Evolutionary conservation across 2,888 invertebrate species (phyloP).

Genomic region (Drosophila greeni): DNA sequence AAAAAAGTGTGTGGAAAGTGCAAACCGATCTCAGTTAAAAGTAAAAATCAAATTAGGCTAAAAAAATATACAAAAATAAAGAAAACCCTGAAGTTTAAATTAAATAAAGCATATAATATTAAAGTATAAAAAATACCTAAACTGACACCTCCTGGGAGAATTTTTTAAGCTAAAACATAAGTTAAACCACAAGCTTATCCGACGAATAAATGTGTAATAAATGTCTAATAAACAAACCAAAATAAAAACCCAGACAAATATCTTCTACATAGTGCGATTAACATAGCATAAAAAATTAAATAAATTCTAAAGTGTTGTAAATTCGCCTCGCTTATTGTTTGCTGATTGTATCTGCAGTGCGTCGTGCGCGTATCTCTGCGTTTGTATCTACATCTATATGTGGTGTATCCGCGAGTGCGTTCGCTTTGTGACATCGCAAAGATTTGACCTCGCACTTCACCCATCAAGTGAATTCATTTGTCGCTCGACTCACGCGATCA

Average conservation of each 20-base stretch:
- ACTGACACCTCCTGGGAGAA: no score
- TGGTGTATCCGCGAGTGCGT: slow-evolving; percentile 41
- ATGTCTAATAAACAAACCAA: neutral
- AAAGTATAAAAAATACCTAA: neutral
- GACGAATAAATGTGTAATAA: neutral
- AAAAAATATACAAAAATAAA: neutral
- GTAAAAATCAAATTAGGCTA: neutral
- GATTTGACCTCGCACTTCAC: slow-evolving; percentile 76
- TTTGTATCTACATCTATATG: slow-evolving; percentile 25
- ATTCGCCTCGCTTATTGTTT: slow-evolving; percentile 31
- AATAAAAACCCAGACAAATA: neutral
- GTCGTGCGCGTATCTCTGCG: slow-evolving; percentile 36
- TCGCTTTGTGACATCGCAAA: slow-evolving; percentile 66
- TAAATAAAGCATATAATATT: neutral
- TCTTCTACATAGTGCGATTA: neutral
- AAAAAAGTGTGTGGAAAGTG: slow-evolving; percentile 10
- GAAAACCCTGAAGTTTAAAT: neutral
- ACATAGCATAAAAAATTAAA: slow-evolving; percentile 2
- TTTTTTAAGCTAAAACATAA: neutral
- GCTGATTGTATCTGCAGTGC: slow-evolving; percentile 39
- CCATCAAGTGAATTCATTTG: slow-evolving; percentile 70
- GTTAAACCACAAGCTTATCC: neutral
- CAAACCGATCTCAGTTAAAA: slow-evolving; percentile 15
- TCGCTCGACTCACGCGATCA: slow-evolving; percentile 42
- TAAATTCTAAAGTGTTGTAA: slow-evolving; percentile 11